Conservation (phyloP, 2,113 vertebrate species). For the Pygoscelis adeliae region DNA sequence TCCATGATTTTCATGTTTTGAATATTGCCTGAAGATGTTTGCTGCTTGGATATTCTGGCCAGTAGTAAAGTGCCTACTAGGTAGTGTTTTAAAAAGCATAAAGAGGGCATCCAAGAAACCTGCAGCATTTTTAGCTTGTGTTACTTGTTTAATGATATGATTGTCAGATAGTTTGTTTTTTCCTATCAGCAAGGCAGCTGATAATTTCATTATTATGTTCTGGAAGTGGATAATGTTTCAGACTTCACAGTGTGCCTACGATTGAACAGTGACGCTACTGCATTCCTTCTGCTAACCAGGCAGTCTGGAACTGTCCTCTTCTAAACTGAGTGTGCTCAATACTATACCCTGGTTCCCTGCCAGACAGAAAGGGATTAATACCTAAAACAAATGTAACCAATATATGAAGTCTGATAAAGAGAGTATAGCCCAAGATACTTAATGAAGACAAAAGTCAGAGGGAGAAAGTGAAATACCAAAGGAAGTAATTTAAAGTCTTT, state of each 20-base stretch:
- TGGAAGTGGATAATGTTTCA: background rate
- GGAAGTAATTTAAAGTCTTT: background rate
- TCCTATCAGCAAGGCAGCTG: background rate
- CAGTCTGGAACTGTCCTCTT: background rate
- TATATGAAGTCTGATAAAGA: background rate
- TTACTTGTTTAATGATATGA: background rate
- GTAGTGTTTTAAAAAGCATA: background rate
- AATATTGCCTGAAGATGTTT: background rate
- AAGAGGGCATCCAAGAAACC: background rate
- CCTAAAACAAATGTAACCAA: background rate
- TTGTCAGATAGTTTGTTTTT: background rate
- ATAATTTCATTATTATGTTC: background rate
- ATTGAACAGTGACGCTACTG: background rate
- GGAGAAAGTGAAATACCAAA: background rate
- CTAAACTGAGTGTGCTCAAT: background rate
- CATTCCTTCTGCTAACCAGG: background rate
- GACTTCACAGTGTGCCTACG: background rate
- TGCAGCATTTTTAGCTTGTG: background rate
- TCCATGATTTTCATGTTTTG: background rate
- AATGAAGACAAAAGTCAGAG: background rate
- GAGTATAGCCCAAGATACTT: background rate
- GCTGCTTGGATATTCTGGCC: background rate
- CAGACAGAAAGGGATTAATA: background rate
- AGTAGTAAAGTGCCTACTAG: background rate
- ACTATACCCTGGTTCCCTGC: background rate